Evolutionary conservation across 1,140 invertebrate species (phyloP), one percentile per base, ranked within the genome.

Genomic region (Saccostrea glomerata): DNA sequence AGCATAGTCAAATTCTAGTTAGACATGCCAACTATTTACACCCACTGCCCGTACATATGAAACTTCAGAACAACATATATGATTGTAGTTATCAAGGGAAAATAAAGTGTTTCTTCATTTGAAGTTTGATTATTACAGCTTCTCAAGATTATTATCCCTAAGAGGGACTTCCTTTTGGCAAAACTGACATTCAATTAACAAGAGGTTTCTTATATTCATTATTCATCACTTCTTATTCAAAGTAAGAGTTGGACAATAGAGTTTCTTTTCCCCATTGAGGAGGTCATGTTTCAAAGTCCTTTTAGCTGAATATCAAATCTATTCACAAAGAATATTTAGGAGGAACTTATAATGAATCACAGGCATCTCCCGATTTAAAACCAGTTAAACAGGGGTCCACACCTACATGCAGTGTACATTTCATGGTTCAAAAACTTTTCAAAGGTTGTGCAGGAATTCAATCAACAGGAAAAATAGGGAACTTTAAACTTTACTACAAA

Each of bases 251-350:
- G 36, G 25, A 77, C 25, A 30, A 25, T 20, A 30, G 25, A 15
- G 20, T 66, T 66, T 23, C 15, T 15, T 77, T 77, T 77, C 25
- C 30, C 15, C 70, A 77, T 77, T 77, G 25, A 77, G 25, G 30
- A 77, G 30, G 30, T 77, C 70, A 77, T 30, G 25, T 77, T 25
- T 30, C 30, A 17, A 63, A 17, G n/a, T n/a, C n/a, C 70, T 30
- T 36, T 77, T 77, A 77, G 30, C 70, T 36, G 70, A 15, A 12
- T 77, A 77, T 77, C 30, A 77, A 77, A 77, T 77, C 70, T 77
- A 77, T 77, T 36, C 30, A 30, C 15, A 77, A 12, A 13, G 70
- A 15, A 30, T 77, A 11, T 30, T 25, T 77, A 25, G 70, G 70
- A 77, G 7, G 70, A 77, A 77, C 30, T 77, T 12, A 1, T 36